Conservation (phyloP, 2,113 vertebrate species). For the Calidris pugnax region DNA sequence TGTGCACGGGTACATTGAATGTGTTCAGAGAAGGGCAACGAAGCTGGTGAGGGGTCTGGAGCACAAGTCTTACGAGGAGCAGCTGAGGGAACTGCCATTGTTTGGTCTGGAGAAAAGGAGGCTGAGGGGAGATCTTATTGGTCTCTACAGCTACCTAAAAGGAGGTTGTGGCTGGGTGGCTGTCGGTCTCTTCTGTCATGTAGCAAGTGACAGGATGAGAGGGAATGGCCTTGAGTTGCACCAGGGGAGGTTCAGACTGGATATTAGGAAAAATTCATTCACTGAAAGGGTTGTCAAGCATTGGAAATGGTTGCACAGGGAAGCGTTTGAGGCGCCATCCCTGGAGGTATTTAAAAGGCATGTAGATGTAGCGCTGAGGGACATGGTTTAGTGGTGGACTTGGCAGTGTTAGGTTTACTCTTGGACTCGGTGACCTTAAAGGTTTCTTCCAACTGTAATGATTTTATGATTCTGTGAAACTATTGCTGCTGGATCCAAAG, state of each 20-base stretch:
- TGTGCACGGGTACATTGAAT: rapidly evolving
- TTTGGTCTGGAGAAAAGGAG: neutral
- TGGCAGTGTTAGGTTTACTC: neutral
- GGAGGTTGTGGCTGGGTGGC: neutral
- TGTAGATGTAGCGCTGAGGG: neutral
- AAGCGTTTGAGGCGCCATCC: neutral
- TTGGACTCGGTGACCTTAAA: neutral
- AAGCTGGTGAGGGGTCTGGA: neutral
- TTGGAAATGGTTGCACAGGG: neutral
- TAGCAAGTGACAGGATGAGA: neutral
- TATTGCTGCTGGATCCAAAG: rapidly evolving
- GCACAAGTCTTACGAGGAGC: neutral
- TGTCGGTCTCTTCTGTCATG: neutral
- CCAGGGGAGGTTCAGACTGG: neutral
- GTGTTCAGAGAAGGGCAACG: neutral
- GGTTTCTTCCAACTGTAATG: neutral
- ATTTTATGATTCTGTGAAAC: neutral
- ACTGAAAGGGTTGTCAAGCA: neutral
- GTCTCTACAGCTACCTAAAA: neutral
- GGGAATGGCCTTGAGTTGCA: neutral
- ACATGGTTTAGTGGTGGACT: neutral
- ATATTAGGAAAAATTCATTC: neutral
- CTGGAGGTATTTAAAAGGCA: neutral
- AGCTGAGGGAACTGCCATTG: neutral
- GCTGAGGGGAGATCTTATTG: neutral